Base-by-base conservation (phyloP, 2,797 vertebrate species). In the Loris lydekkerianus region DNA sequence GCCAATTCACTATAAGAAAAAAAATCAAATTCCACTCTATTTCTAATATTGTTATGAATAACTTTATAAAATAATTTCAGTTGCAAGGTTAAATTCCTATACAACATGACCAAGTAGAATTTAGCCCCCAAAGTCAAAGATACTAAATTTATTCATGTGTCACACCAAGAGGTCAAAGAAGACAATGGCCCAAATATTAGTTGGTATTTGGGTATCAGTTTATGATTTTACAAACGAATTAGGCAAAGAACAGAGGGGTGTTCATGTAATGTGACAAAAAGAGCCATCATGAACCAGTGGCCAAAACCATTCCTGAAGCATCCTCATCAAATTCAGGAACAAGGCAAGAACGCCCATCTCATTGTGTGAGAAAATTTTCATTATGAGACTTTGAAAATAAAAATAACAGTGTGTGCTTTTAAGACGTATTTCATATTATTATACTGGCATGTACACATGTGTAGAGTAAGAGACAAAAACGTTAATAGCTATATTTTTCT, bases 221-320 rank as follows among this genome's bases (percentile, higher is more conserved):
- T 60, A 43, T 65, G 43, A 77, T 92, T 91, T 94, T 84, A 81
- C 58, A 94, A 92, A 60, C 34, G 23, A 84, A 34, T 53, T 63
- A 87, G 63, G 58, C 34, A 93, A 96, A 95, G 65, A 70, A 81
- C 7, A 80, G 11, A 93, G 18, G 58, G 61, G 10, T 58, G 37
- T 40, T 88, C 69, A 69, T 13, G 15, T 88, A 53, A 60, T 58
- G 27, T 56, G 80, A 75, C 15, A 92, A 88, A 83, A 18, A 92
- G 0, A 94, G 2, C 4, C 60, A n/a, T 37, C 37, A 86, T 46
- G 70, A 60, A 72, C 31, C 60, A 58, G 60, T 18, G 7, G 11
- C 6, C 43, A 80, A 91, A 88, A 75, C 76, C 72, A 76, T 58
- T 18, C 40, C 56, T 81, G 31, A 91, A 43, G 20, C 17, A 63